Base-by-base conservation (phyloP, 2,888 invertebrate genomes). In the Hermodice carunculata region DNA sequence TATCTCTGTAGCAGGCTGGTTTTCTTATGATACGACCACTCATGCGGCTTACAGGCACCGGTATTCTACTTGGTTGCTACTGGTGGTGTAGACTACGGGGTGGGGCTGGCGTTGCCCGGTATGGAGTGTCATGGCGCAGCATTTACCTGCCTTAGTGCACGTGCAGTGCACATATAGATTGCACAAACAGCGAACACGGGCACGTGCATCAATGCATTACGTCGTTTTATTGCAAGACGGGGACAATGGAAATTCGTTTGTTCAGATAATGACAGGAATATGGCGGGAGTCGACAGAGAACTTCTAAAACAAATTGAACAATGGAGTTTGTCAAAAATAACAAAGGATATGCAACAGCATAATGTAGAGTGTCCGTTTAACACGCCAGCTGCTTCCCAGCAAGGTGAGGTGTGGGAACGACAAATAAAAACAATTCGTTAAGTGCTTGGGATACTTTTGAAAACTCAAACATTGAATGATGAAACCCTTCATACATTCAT, bases 361-460 rank as follows among this genome's bases (percentile, higher is more conserved):
- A 19, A 32, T 14, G 14, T 52, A 11, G 14, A 52, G 14, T 52
- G 53, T 29, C 17, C 8, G 17, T 52, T 52, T 32, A 52, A 52
- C 37, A 29, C 53, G 14, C 53, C 53, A 11, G 37, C 53, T 17
- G 53, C n/a, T n/a, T 37, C 11, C 26, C 53, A 52, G 8, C 11
- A 32, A 17, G 53, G 53, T 37, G 53, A 31, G 14, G 11, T 52
- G 11, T 52, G 53, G 53, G 53, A 37, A 52, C 26, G 53, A 14
- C 37, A 11, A 11, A 52, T 52, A n/a, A n/a, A n/a, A n/a, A n/a
- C n/a, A n/a, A n/a, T n/a, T n/a, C n/a, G n/a, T n/a, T n/a, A n/a
- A n/a, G n/a, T n/a, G n/a, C n/a, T n/a, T n/a, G n/a, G n/a, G n/a
- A n/a, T n/a, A n/a, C n/a, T n/a, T n/a, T n/a, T 14, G 40, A 11